Percentiles rank a stretch among this genome's conserved stretches.
phyloP scores from a whole-genome alignment of 2,888 invertebrate species.

The Clostera curtula region DNA sequence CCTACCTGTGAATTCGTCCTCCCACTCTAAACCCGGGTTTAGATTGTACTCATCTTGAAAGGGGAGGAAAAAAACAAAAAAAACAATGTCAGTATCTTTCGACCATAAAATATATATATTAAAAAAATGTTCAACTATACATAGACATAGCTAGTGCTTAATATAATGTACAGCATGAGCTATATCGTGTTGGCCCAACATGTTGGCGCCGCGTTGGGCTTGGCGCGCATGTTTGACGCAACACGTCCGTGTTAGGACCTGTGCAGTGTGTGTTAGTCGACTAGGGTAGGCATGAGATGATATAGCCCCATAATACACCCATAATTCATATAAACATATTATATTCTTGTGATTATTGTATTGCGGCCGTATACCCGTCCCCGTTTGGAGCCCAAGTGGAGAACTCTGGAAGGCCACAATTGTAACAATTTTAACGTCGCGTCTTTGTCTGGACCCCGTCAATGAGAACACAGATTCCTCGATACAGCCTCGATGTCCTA shows the following conservation, averaged over 20 bases:
- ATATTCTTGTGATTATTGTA: slow-evolving; percentile 34
- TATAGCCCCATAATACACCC: slow-evolving; percentile 68
- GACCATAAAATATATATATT: slow-evolving; percentile 53
- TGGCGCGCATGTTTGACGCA: slow-evolving; percentile 29
- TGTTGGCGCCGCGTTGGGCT: slow-evolving; percentile 2
- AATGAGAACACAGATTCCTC: slow-evolving; percentile 53
- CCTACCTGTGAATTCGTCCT: slow-evolving; percentile 99
- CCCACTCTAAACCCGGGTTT: slow-evolving; percentile 99
- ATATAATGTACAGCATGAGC: slow-evolving; percentile 64
- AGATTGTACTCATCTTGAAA: slow-evolving; percentile 99
- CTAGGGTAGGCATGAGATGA: slow-evolving; percentile 66
- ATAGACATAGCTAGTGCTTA: slow-evolving; percentile 63
- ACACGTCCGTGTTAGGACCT: slow-evolving; percentile 54
- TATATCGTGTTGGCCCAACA: slow-evolving; percentile 35
- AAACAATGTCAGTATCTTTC: slow-evolving; percentile 74
- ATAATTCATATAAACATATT: slow-evolving; percentile 59
- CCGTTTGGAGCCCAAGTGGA: slow-evolving; percentile 52
- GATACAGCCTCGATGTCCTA: slow-evolving; percentile 32
- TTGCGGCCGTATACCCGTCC: slow-evolving; percentile 46
- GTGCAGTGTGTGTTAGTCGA: slow-evolving; percentile 71
- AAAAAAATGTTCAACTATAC: slow-evolving; percentile 53
- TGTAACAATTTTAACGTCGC: slow-evolving; percentile 31
- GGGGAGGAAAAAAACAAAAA: slow-evolving; percentile 75
- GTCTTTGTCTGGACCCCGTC: slow-evolving; percentile 35
- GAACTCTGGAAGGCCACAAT: slow-evolving; percentile 74